Evolutionary conservation across 2,797 vertebrate species (phyloP), one percentile per base, ranked within the genome.

Genomic region (Psittacula derbiana): DNA sequence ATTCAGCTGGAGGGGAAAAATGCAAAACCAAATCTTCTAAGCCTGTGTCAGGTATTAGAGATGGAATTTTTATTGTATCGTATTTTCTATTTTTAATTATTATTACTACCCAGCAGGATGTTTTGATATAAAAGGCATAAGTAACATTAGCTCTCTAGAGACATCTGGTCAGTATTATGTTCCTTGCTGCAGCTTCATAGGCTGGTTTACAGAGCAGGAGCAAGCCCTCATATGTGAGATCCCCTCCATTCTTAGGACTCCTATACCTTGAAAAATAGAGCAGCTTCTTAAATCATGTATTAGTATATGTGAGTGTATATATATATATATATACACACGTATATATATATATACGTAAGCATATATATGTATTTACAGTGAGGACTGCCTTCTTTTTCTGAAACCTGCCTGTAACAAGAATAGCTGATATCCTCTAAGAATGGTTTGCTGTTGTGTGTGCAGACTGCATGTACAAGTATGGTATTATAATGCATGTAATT

Each of bases 341-440:
- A 16, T 4, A 33, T 2, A n/a, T 2, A 16, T 3, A 25, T 1
- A 21, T 2, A 10, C 5, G 8, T 16, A 36, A 57, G 14, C 53
- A 23, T 55, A 23, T 23, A 4, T 17, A 10, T 31, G 12, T 46
- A 15, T 58, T 38, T 43, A 78, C 36, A 55, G 40, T 16, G 55
- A 40, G 16, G 40, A 44, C 60, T 60, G 18, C 11, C 55, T 71
- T 41, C 6, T 64, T 50, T 30, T 66, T 61, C 66, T 52, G 66
- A 36, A 70, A 20, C 41, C 19, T 19, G 21, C 7, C 44, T 46
- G 40, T 40, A 31, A 7, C 7, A 7, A 23, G 58, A 62, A 30
- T 17, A 49, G 58, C 53, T 21, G 52, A 33, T 64, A n/a, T 6
- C 58, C 57, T 41, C 28, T 21, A 52, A 30, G 27, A 30, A 40